Evolutionary conservation across 2,888 invertebrate genomes (phyloP), one percentile per base, ranked within the genome.

Genomic region (Synergus laeviventris): DNA sequence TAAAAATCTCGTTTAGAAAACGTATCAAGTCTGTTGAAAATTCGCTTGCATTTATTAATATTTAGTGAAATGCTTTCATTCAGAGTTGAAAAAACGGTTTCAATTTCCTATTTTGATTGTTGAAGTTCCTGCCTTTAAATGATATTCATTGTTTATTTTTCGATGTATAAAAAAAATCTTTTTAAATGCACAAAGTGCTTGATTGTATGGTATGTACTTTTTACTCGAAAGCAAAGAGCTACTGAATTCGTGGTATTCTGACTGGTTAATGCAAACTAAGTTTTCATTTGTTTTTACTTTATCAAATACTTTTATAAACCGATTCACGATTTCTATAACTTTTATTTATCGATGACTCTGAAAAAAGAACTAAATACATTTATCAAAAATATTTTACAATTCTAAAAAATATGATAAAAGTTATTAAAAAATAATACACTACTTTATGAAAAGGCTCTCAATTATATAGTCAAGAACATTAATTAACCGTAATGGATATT

Each of bases 51-150:
- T 66, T 66, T 42, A 45, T 16, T 31, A 45, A 21, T 21, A 45
- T 66, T 62, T 39, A 62, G 38, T 62, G 18, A 39, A 62, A 62
- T 38, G 62, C 39, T 62, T 62, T 39, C 62, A 62, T 18, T 11
- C 38, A 11, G 11, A 16, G 18, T 11, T 39, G 38, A 62, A 18
- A 39, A 62, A 39, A 38, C 36, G 7, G 36, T 18, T 62, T 49
- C n/a, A 31, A 45, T 70, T 70, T 70, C 9, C 49, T 31, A 45
- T 49, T 70, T 70, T 70, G 0, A 70, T 70, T 49, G 16, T 70
- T 70, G 31, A 70, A 49, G 49, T 66, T 24, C 45, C 45, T 45
- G 45, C 45, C 31, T 70, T 3, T 31, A 49, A 16, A 66, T 24
- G 18, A 45, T 24, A 31, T 45, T 9, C 9, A 66, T 66, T 45